These are phyloP conservation scores for Ceuthmochares aereus DNA, from an alignment of 2,113 vertebrate genomes.

Conservation along the genomic window DNA sequence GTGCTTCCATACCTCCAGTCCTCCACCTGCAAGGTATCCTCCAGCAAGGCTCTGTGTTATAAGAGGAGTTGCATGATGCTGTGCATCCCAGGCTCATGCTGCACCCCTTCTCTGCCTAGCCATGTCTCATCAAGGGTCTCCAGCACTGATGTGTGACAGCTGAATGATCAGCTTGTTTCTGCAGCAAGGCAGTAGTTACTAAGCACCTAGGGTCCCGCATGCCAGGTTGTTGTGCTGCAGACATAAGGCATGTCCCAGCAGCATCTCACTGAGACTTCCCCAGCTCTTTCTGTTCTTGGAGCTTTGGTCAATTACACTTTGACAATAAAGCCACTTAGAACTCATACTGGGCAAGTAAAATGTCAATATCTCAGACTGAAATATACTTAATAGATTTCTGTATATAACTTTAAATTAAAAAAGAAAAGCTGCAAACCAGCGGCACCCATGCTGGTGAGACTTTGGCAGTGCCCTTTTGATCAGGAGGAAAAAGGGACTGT, in stretches of 20 bases:
- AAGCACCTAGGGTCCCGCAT: neutral
- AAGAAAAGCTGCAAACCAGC: neutral
- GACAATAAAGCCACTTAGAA: neutral
- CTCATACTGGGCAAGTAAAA: neutral
- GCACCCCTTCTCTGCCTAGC: neutral
- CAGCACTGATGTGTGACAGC: neutral
- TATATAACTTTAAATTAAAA: neutral
- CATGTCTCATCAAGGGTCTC: neutral
- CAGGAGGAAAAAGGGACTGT: neutral
- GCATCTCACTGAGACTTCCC: neutral
- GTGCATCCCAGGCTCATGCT: neutral
- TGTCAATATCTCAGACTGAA: neutral
- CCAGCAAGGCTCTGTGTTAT: neutral
- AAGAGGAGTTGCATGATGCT: neutral
- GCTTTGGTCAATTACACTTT: neutral
- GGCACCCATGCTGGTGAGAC: neutral
- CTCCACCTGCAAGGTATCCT: neutral
- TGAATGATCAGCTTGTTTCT: neutral
- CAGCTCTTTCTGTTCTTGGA: neutral
- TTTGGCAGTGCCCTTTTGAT: neutral
- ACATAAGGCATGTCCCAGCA: neutral
- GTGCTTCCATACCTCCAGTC: neutral
- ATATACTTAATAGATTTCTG: neutral
- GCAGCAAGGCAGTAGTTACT: neutral
- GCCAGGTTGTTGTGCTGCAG: neutral